These are phyloP conservation scores for Scomber scombrus DNA, from an alignment of 2,113 vertebrate genomes.

Conservation along the genomic window DNA sequence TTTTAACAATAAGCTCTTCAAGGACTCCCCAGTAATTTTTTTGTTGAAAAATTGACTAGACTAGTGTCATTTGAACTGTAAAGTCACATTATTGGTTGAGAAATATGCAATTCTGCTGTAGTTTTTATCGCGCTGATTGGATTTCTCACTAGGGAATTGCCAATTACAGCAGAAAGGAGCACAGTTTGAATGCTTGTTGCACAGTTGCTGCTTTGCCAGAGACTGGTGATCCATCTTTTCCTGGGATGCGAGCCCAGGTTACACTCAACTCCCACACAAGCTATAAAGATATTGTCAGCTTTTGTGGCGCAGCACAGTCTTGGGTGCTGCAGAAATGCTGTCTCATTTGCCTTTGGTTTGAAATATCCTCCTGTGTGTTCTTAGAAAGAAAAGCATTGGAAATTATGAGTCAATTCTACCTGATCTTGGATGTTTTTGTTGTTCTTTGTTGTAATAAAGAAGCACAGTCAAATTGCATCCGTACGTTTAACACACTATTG, in stretches of 20 bases:
- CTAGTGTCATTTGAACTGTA: conserved; percentile 23
- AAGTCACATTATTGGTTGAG: conserved; percentile 28
- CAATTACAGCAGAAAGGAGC: conserved; percentile 54
- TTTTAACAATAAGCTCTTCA: no score
- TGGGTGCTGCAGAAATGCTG: conserved; percentile 57
- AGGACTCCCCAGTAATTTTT: background rate
- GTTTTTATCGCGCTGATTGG: conserved; percentile 59
- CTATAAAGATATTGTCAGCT: conserved; percentile 74
- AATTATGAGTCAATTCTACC: conserved; percentile 32
- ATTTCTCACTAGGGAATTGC: conserved; percentile 56
- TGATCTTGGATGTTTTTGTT: conserved; percentile 8
- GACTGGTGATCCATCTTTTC: conserved; percentile 77
- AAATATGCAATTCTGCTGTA: conserved; percentile 44
- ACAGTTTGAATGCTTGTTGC: conserved; percentile 68
- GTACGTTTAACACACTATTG: conserved; percentile 45
- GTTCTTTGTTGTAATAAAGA: conserved; percentile 14
- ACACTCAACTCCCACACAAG: conserved; percentile 57
- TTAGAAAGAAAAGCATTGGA: conserved; percentile 32
- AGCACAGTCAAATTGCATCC: conserved; percentile 39
- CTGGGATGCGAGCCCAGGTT: conserved; percentile 75
- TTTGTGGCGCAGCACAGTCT: conserved; percentile 54
- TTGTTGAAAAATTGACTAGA: conserved; percentile 22
- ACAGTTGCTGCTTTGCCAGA: conserved; percentile 63
- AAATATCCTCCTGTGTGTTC: conserved; percentile 34
- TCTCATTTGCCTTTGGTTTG: conserved; percentile 55